Evolutionary conservation across 2,888 invertebrate genomes (phyloP).

Genomic region (Lamellibrachia satsuma): DNA sequence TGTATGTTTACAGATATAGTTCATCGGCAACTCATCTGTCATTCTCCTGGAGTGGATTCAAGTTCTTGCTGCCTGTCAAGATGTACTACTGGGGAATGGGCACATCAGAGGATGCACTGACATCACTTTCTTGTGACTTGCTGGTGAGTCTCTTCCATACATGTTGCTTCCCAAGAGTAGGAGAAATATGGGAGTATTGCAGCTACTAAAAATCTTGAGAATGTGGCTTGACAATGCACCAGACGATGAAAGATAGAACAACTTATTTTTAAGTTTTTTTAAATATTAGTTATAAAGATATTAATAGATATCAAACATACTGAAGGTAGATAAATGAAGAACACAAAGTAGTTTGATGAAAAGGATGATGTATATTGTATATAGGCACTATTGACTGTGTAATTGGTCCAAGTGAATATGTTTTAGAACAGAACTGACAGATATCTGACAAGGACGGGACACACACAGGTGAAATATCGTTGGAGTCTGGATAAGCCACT

Average conservation of each 20-base stretch:
- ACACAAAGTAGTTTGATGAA: too few relatives aligned
- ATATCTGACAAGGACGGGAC: background rate
- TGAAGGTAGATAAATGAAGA: too few relatives aligned
- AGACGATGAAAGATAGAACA: too few relatives aligned
- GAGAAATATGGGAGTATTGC: background rate
- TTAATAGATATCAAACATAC: too few relatives aligned
- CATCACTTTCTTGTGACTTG: background rate
- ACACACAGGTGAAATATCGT: background rate
- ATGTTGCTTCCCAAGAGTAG: background rate
- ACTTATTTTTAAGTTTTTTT: too few relatives aligned
- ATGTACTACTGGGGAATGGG: background rate
- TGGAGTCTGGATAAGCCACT: background rate
- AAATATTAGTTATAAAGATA: too few relatives aligned
- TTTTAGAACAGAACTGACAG: background rate
- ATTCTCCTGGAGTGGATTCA: background rate
- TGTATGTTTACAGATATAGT: background rate
- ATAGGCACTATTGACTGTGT: background rate
- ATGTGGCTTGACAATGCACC: too few relatives aligned
- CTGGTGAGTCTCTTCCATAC: background rate
- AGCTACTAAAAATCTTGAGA: too few relatives aligned
- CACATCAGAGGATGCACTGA: background rate
- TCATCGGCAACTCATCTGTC: background rate
- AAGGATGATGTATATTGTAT: background rate
- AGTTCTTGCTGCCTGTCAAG: background rate
- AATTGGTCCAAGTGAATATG: background rate